Evolutionary conservation across 2,888 invertebrate species (phyloP).

Genomic region (Acholoe squamosa): DNA sequence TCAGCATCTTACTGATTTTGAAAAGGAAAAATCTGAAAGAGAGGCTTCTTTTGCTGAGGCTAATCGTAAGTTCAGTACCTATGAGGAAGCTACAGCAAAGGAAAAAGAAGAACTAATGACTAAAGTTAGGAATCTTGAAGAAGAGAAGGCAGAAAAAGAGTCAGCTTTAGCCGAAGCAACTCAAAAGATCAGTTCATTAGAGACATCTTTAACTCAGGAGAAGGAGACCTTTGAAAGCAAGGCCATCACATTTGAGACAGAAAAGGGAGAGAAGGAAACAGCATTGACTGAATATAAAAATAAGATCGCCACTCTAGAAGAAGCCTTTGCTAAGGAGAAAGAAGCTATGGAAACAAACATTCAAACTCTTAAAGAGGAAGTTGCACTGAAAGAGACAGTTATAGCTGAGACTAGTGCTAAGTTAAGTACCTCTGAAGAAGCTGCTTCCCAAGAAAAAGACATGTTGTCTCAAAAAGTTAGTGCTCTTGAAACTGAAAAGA

Average conservation of each 20-base stretch:
- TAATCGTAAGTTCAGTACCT: not conserved
- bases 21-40: constrained; percentile 5
- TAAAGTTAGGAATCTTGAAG: not conserved
- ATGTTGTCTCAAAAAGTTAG: not conserved
- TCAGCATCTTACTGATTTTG: not conserved
- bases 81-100: not conserved
- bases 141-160: not conserved
- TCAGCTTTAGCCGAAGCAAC: not conserved
- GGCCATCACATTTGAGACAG: not conserved
- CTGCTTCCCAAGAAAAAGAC: not conserved
- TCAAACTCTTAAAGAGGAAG: not conserved
- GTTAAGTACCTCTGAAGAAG: not conserved
- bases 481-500: not conserved
- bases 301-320: not conserved
- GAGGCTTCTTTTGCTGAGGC: not conserved
- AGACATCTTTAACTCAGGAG: not conserved
- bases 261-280: not conserved
- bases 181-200: not conserved
- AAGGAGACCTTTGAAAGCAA: not conserved
- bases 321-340: not conserved
- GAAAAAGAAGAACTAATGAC: not conserved
- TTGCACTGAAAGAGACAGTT: not conserved
- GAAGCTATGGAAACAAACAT: not conserved
- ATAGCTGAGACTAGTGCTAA: not conserved
- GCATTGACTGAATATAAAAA: not conserved